Evolutionary conservation across 2,888 invertebrate species (phyloP).

Genomic region (Clunio marinus): DNA sequence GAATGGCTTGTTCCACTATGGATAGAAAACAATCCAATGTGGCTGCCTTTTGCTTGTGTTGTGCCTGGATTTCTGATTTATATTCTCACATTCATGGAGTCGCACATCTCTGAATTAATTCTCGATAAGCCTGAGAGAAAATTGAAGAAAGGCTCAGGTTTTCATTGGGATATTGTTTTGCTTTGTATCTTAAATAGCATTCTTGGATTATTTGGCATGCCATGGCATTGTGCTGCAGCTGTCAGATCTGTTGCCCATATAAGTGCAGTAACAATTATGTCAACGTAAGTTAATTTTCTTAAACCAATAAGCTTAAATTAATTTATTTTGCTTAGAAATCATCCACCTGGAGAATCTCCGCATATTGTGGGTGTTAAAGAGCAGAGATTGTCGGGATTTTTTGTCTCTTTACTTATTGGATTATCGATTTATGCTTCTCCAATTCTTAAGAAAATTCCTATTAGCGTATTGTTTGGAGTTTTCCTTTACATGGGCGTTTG

Average conservation of each 20-base stretch:
- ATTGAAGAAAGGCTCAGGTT: conserved; percentile 88
- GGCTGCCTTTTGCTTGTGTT: conserved; percentile 77
- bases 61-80: conserved; percentile 90
- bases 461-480: conserved; percentile 95
- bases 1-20: conserved; percentile 80
- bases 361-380: conserved; percentile 86
- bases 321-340: conserved; percentile 58
- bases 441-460: conserved; percentile 77
- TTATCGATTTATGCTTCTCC: conserved; percentile 79
- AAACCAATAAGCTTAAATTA: not conserved
- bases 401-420: conserved; percentile 76
- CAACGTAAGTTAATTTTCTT: conserved; percentile 49
- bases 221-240: conserved; percentile 95
- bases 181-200: conserved; percentile 78
- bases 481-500: conserved; percentile 97
- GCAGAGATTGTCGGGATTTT: conserved; percentile 77
- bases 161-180: conserved; percentile 92
- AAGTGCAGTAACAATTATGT: conserved; percentile 89
- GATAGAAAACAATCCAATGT: conserved; percentile 62
- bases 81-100: conserved; percentile 95
- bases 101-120: conserved; percentile 94
- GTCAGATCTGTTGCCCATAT: conserved; percentile 95
- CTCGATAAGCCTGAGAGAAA: conserved; percentile 90
- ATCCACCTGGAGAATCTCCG: conserved; percentile 94
- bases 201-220: conserved; percentile 85